These are phyloP conservation scores for Metopia argyrocephala DNA, from an alignment of 2,888 invertebrate genomes.

Conservation along the genomic window DNA sequence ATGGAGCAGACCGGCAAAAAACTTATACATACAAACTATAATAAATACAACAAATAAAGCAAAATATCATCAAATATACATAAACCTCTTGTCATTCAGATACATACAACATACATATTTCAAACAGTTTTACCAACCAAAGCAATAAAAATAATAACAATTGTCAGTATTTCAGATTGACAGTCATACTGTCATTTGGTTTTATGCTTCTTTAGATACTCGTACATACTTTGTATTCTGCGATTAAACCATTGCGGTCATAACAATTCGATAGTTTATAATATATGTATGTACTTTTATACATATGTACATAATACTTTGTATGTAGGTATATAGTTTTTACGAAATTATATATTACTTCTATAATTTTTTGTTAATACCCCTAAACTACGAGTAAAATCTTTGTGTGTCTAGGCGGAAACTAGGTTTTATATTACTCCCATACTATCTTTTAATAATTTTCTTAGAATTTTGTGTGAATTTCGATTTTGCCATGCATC, in stretches of 20 bases:
- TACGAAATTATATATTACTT: no score
- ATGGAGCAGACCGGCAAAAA: slow-evolving; percentile 11
- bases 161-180: slow-evolving; percentile 50
- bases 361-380: no score
- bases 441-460: no score
- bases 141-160: slow-evolving; percentile 44
- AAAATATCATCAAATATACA: slow-evolving; percentile 25
- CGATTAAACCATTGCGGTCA: background rate
- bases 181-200: slow-evolving; percentile 45
- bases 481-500: no score
- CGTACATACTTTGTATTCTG: slow-evolving; percentile 24
- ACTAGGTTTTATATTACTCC: no score
- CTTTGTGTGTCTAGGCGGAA: no score
- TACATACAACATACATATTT: slow-evolving; percentile 40
- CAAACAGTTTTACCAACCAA: slow-evolving; percentile 41
- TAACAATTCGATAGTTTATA: background rate
- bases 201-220: slow-evolving; percentile 39
- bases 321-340: no score
- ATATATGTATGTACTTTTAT: no score
- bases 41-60: background rate
- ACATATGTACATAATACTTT: no score
- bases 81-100: background rate
- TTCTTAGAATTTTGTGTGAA: no score
- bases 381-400: no score
- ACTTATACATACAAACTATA: background rate